phyloP scores from a whole-genome alignment of 2,113 vertebrate genomes.

The Pterophyllum scalare region DNA sequence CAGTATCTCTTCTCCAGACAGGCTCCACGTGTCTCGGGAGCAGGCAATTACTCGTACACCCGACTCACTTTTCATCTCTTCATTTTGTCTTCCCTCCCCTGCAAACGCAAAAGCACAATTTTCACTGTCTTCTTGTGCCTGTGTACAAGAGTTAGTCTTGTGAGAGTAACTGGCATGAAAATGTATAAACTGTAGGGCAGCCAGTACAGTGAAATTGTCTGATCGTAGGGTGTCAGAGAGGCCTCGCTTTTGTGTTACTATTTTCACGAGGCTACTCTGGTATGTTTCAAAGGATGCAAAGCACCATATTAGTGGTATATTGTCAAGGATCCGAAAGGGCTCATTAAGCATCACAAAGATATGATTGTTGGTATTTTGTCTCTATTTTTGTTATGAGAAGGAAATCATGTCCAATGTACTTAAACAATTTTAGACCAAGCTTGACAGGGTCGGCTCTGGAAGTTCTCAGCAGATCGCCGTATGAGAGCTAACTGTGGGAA shows the following conservation, averaged over 20 bases:
- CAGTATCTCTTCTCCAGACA: constrained; percentile 61
- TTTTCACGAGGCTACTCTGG: constrained; percentile 64
- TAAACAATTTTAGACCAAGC: constrained; percentile 29
- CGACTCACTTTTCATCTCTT: constrained; percentile 53
- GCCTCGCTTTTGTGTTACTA: constrained; percentile 67
- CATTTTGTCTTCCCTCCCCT: constrained; percentile 11
- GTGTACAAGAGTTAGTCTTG: not conserved
- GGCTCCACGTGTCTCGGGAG: constrained; percentile 63
- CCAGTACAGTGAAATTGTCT: not conserved
- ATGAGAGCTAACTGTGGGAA: constrained; percentile 14
- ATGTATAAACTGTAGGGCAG: not conserved
- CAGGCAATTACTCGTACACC: constrained; percentile 48
- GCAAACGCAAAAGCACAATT: not conserved
- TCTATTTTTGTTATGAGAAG: constrained; percentile 71
- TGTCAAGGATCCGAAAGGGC: constrained; percentile 75
- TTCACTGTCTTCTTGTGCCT: not conserved
- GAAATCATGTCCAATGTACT: constrained; percentile 39
- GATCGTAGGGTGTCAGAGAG: constrained; percentile 34
- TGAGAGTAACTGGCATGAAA: constrained; percentile 7
- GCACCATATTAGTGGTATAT: constrained; percentile 77
- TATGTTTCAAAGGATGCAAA: constrained; percentile 68
- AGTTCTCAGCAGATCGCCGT: constrained; percentile 25
- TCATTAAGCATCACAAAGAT: constrained; percentile 74
- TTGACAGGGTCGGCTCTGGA: constrained; percentile 35
- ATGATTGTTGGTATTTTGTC: constrained; percentile 73